Base-by-base conservation (phyloP, 2,113 vertebrate species). In the Bathybates hornii region DNA sequence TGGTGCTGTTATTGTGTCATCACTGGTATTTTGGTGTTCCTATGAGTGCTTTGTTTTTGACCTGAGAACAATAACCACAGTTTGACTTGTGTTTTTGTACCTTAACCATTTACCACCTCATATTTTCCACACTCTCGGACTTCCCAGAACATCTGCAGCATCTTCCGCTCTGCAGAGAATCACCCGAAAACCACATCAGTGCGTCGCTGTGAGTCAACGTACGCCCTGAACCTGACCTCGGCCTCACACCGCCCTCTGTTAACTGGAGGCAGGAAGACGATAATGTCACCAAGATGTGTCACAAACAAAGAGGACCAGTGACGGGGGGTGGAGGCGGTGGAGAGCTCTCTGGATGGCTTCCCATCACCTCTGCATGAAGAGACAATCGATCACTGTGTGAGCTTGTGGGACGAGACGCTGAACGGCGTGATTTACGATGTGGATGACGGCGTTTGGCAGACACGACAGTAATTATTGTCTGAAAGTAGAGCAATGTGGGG, bases 281-380 rank as follows among this genome's bases (percentile, higher is more conserved):
- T 93, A 92, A 95, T 92, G 90, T 94, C 92, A 87, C 93, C 91
- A 91, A 93, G 91, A 93, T 92, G 93, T 84, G 88, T 87, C 83
- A 36, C 86, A 87, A 81, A 95, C 93, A 92, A 88, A 84, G 85
- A 63, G 29, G 50, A 41, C 10, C 54, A 81, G 66, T 81, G 82
- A 68, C 12, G 16, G 41, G 1, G 38, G 21, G 7, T 5, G 78
- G 38, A 32, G 36, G 41, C 2, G 19, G 52, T 6, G 19, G 68
- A 50, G 54, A 21, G 63, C 59, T 41, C 27, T 53, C 45, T 82
- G 76, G 86, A 83, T 17, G 13, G 36, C 29, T 84, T 86, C 86
- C 84, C 79, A 80, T 41, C 86, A 32, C 80, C 83, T 90, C 63
- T 17, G 48, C 13, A 53, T 41, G 76, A 66, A 53, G 38, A 73